A percentile compares a stretch with the other conserved stretches of the same genome.
phyloP scores from a whole-genome alignment of 2,797 vertebrate species.

The Lutjanus argentimaculatus region DNA sequence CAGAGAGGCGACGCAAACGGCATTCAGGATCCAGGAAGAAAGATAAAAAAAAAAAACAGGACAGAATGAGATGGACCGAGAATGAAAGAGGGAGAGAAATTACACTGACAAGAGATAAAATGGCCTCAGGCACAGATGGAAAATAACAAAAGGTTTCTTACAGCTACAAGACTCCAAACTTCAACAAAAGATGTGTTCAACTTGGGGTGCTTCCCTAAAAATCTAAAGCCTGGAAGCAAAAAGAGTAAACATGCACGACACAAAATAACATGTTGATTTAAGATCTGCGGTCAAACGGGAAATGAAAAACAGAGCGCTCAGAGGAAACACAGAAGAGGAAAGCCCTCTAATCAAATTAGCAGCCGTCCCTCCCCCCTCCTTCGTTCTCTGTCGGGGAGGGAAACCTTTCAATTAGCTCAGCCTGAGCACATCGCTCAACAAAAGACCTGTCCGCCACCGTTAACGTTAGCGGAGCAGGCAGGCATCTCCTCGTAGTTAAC shows the following conservation, averaged over 20 bases:
- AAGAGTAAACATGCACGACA: background rate
- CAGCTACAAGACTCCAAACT: background rate
- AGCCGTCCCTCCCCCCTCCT: background rate
- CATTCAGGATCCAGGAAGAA: background rate
- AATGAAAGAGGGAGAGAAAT: slow-evolving; percentile 1
- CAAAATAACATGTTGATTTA: slow-evolving; percentile 2
- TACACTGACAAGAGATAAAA: slow-evolving; percentile 8
- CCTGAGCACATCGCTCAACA: slow-evolving; percentile 57
- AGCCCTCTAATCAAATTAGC: slow-evolving; percentile 53
- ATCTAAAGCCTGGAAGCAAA: background rate
- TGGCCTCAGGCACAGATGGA: slow-evolving; percentile 19
- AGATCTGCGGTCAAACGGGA: slow-evolving; percentile 3
- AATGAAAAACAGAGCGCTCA: slow-evolving; percentile 8
- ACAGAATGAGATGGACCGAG: background rate
- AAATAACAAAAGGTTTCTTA: slow-evolving; percentile 45
- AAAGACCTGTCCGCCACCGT: slow-evolving; percentile 67
- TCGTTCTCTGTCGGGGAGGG: slow-evolving; percentile 11
- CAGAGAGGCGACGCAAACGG: background rate
- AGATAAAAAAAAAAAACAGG: background rate
- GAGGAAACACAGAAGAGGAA: slow-evolving; percentile 40
- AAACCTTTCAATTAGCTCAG: slow-evolving; percentile 64
- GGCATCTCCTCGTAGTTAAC: slow-evolving; percentile 22
- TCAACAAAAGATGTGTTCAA: background rate
- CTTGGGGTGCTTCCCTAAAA: background rate
- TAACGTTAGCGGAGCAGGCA: slow-evolving; percentile 51